Conservation (phyloP, 2,888 invertebrate species). For the Campoplex nolae region DNA sequence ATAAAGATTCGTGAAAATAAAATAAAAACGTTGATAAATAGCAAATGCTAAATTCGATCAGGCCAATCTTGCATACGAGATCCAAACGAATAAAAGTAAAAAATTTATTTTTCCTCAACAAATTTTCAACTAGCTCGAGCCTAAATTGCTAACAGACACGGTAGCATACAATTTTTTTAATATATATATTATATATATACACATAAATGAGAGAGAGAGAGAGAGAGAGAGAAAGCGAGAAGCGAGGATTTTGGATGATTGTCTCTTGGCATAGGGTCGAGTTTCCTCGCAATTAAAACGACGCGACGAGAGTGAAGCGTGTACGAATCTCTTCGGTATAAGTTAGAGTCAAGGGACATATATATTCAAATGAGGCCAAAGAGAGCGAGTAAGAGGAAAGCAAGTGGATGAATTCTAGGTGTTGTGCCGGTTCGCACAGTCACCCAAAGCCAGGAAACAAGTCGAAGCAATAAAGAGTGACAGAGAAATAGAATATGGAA, state of each 20-base stretch:
- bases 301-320: conserved; percentile 20
- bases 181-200: background rate
- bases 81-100: background rate
- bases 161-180: background rate
- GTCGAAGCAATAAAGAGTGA: conserved; percentile 17
- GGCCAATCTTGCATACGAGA: background rate
- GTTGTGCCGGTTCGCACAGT: conserved; percentile 49
- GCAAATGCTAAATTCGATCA: background rate
- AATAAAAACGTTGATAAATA: no score
- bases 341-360: conserved; percentile 42
- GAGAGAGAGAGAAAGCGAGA: background rate
- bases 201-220: background rate
- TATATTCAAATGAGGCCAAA: conserved; percentile 51
- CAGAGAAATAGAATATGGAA: background rate
- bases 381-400: conserved; percentile 42
- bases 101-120: background rate
- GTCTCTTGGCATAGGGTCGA: conserved; percentile 58
- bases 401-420: conserved; percentile 32
- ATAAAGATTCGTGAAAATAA: background rate
- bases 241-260: conserved; percentile 43
- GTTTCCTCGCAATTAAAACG: conserved; percentile 63
- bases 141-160: background rate
- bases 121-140: conserved; percentile 12
- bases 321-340: conserved; percentile 14
- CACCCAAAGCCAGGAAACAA: conserved; percentile 40